Evolutionary conservation across 2,888 invertebrate genomes (phyloP).

Genomic region (Meta bourneti): DNA sequence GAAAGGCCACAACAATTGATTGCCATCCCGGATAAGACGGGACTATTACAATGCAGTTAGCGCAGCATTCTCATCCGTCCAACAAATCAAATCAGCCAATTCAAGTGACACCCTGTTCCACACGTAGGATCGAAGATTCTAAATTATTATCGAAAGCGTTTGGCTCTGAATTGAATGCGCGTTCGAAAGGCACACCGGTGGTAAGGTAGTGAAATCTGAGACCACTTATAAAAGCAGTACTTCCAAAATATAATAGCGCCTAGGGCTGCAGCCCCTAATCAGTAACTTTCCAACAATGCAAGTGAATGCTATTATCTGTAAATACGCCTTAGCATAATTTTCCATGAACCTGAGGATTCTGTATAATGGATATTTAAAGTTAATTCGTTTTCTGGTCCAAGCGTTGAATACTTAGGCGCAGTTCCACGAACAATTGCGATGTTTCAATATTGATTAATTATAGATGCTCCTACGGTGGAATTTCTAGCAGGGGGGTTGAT

Average conservation of each 20-base stretch:
- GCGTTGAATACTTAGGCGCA: constrained; percentile 3
- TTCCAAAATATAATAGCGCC: constrained; percentile 36
- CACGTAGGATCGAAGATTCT: neutral
- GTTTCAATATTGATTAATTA: neutral
- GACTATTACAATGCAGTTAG: neutral
- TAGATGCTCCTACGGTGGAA: too few relatives aligned
- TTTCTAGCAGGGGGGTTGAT: too few relatives aligned
- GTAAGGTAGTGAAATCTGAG: constrained; percentile 16
- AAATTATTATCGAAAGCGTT: constrained; percentile 9
- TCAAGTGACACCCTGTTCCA: neutral
- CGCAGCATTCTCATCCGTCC: neutral
- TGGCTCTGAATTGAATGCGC: neutral
- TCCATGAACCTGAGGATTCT: constrained; percentile 18
- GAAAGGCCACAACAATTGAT: neutral
- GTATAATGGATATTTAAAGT: constrained; percentile 47
- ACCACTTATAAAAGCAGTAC: constrained; percentile 46
- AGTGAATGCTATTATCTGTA: constrained; percentile 49
- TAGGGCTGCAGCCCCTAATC: constrained; percentile 18
- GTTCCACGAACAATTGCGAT: constrained; percentile 7
- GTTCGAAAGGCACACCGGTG: neutral
- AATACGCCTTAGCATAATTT: constrained; percentile 42
- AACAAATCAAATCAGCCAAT: constrained; percentile 9
- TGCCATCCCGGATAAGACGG: neutral
- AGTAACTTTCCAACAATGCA: constrained; percentile 32
- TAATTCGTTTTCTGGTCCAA: constrained; percentile 44